Evolutionary conservation across 2,888 invertebrate genomes (phyloP).

Genomic region (Hirtodrosophila histrioides): DNA sequence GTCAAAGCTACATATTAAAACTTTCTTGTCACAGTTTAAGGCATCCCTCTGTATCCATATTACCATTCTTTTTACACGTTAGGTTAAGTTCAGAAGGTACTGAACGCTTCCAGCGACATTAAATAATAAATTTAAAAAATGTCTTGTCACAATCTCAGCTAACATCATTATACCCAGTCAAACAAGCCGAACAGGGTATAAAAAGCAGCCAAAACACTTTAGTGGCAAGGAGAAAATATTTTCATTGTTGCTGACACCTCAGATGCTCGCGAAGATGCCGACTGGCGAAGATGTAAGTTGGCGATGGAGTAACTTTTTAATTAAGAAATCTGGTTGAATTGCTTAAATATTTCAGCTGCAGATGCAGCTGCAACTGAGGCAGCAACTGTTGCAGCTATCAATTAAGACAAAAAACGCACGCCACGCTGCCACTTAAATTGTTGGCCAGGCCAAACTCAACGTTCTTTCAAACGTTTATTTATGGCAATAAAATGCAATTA

Average conservation of each 20-base stretch:
- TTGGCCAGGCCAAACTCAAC: constrained; percentile 1
- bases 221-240: constrained; percentile 63
- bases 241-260: constrained; percentile 79
- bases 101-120: too few relatives aligned
- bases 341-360: constrained; percentile 73
- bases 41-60: too few relatives aligned
- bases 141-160: too few relatives aligned
- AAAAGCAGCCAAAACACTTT: constrained; percentile 33
- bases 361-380: constrained; percentile 23
- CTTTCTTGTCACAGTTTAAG: too few relatives aligned
- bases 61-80: too few relatives aligned
- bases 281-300: constrained; percentile 14
- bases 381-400: constrained; percentile 38
- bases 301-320: constrained; percentile 67
- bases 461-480: constrained; percentile 52
- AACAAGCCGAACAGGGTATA: constrained; percentile 10
- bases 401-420: constrained; percentile 63
- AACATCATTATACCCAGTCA: background rate
- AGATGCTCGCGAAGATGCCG: constrained; percentile 27
- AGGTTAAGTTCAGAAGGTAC: too few relatives aligned
- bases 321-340: constrained; percentile 75
- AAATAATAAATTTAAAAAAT: too few relatives aligned
- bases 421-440: constrained; percentile 46
- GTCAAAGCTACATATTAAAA: too few relatives aligned
- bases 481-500: constrained; percentile 75